Conservation (phyloP, 2,113 vertebrate species). For the Grammomys dolichurus region DNA sequence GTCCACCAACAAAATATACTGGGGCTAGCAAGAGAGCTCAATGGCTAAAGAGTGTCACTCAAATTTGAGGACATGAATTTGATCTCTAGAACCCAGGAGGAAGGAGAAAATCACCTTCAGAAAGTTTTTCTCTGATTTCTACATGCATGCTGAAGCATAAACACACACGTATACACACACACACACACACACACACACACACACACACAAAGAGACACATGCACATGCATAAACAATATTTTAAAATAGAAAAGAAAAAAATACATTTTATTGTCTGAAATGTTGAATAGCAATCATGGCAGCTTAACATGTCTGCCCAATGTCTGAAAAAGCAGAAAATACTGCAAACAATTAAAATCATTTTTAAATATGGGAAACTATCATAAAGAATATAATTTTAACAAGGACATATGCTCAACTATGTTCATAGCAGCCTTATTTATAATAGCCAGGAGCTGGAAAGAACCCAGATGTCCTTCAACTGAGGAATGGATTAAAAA, state of each 20-base stretch:
- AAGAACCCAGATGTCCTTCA: too few relatives aligned
- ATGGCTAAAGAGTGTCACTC: background rate
- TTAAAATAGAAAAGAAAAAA: background rate
- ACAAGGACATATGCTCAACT: too few relatives aligned
- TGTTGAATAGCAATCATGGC: background rate
- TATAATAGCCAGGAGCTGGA: too few relatives aligned
- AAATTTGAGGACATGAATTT: background rate
- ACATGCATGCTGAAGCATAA: background rate
- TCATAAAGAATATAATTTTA: background rate
- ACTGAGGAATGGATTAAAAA: too few relatives aligned
- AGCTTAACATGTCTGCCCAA: background rate
- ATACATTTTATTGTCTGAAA: background rate
- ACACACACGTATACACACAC: background rate
- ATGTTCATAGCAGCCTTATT: too few relatives aligned
- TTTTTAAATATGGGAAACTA: background rate
- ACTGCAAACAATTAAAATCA: background rate
- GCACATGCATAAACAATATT: background rate
- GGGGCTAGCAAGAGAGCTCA: background rate
- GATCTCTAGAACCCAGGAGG: background rate
- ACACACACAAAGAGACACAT: background rate
- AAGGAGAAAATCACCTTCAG: background rate
- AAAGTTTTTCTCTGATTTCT: background rate
- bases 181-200: background rate
- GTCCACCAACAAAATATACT: background rate
- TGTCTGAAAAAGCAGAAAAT: constrained; percentile 53